Base-by-base conservation (phyloP, 2,888 invertebrate species). In the Drosophila pegasa region DNA sequence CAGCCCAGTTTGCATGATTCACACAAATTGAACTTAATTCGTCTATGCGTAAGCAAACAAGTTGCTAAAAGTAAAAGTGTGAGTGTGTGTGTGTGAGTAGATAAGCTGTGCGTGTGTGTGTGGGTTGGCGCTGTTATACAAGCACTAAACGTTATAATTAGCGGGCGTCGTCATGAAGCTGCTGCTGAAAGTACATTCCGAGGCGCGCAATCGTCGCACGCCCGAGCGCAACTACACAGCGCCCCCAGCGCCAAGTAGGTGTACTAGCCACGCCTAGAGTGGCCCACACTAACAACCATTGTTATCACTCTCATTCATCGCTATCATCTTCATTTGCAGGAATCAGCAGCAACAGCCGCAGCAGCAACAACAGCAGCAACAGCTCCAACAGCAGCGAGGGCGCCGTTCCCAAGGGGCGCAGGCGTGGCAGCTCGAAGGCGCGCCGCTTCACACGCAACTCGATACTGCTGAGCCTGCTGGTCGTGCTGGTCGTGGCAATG, bases 161-260 rank as follows among this genome's bases (percentile, higher is more conserved):
- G 22, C 14, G 12, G 16, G 33, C 41, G 14, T 18, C 8, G 56
- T 31, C 56, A 92, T 92, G 92, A 92, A 92, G 83, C 80, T 92
- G 58, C 68, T 92, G 54, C 69, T 92, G 8, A 92, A 92, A 90
- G 90, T 91, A 37, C 91, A 92, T 75, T 68, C 70, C 20, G 87
- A 85, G 6, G 64, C 64, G 33, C 64, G 40, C 27, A 54, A 65
- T 40, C 64, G 57, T 12, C 76, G 55, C 47, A 67, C 68, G 29
- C 68, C 68, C 57, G 65, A 66, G 29, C 65, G 65, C 77, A 9
- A 61, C 87, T 40, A 58, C 68, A 48, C 81, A 85, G 63, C 88
- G 51, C 57, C 60, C 9, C 48, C 75, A 29, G 62, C 59, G 29
- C 43, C 58, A 59, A 68, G 75, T 61, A 67, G 10, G 47, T n/a